Evolutionary conservation across 2,797 vertebrate species (phyloP), one percentile per base, ranked within the genome.

Genomic region (Falco berigora): DNA sequence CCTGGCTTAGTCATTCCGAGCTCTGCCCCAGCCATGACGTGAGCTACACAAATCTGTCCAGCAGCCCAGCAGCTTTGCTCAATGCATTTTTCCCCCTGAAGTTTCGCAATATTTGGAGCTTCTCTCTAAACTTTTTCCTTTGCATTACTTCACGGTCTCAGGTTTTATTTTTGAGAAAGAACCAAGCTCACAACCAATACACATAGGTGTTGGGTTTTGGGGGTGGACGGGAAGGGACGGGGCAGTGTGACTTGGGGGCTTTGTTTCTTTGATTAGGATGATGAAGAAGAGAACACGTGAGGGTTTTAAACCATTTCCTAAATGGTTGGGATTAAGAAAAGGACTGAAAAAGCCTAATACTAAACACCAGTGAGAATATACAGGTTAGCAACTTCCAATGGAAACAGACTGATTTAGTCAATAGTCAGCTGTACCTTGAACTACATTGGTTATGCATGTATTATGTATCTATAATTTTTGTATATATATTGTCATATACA

Each of bases 181-280:
- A 15, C 24, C 4, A 8, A 64, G 36, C 5, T 32, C 42, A 74
- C 40, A 34, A 85, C 12, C 53, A 16, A 22, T 18, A 71, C 8
- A 32, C 14, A 42, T 0, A 56, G 6, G 4, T 28, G 8, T 1
- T 50, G 27, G 21, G 28, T 18, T 62, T 28, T 25, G 15, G 14
- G 22, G 14, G 3, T 15, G 32, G 42, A 68, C 2, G 4, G 50
- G 12, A 28, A 61, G 18, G 8, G 74, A 8, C 0, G 2, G 20
- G 14, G 22, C 7, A 55, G 32, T 1, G 4, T 1, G 1, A 69
- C 4, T 14, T 5, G 11, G 36, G n/a, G 10, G 2, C 7, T 59
- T 47, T 38, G 25, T 44, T 66, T 56, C 18, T 32, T 76, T n/a
- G 8, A 55, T 66, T 61, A 36, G 56, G 61, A 64, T 16, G 28